phyloP scores from a whole-genome alignment of 2,797 vertebrate species.

The Xyrichtys novacula region DNA sequence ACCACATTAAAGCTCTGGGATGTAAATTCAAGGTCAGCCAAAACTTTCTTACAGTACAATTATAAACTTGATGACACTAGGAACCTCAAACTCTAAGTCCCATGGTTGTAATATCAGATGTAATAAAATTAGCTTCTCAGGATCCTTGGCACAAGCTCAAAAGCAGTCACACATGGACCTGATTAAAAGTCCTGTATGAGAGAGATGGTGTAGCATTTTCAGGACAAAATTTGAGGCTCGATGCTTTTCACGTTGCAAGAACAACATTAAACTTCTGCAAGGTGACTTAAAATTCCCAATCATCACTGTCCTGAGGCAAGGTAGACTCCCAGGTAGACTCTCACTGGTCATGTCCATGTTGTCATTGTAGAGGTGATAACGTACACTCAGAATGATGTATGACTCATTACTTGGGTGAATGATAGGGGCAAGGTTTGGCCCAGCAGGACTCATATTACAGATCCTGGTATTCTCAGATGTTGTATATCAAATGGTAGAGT shows the following conservation, averaged over 20 bases:
- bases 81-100: background rate
- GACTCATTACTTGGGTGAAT: slow-evolving; percentile 28
- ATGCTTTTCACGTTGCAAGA: slow-evolving; percentile 3
- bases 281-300: slow-evolving; percentile 35
- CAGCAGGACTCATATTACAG: background rate
- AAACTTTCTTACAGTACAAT: slow-evolving; percentile 14
- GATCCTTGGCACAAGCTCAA: slow-evolving; percentile 1
- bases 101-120: background rate
- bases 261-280: slow-evolving; percentile 16
- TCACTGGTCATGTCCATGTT: slow-evolving; percentile 25
- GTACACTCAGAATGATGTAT: slow-evolving; percentile 40
- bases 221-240: background rate
- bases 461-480: slow-evolving; percentile 2
- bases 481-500: slow-evolving; percentile 8
- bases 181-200: slow-evolving; percentile 1
- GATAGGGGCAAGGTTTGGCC: slow-evolving; percentile 6
- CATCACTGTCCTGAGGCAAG: slow-evolving; percentile 18
- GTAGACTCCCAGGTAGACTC: slow-evolving; percentile 17
- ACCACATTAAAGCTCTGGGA: background rate
- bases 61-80: slow-evolving; percentile 16
- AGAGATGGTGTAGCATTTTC: background rate
- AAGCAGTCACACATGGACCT: background rate
- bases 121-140: slow-evolving; percentile 11
- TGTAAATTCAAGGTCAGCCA: slow-evolving; percentile 16
- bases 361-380: slow-evolving; percentile 43